A percentile compares a stretch with the other conserved stretches of the same genome.
Conservation (phyloP, 2,113 vertebrate genomes). For the Brevimyrus niger region DNA sequence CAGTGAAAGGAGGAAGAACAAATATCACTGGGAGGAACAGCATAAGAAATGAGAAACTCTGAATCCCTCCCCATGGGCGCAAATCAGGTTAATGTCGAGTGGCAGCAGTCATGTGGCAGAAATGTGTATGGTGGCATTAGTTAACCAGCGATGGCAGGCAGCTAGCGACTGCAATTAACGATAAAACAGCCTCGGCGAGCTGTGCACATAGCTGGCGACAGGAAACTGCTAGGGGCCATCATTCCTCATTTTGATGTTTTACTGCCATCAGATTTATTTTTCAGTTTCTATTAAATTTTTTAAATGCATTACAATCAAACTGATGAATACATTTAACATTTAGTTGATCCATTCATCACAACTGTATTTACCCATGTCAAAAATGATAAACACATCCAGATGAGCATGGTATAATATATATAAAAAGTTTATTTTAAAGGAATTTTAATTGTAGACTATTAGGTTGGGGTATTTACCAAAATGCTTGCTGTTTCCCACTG, state of each 20-base stretch:
- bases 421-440: not conserved
- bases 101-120: not conserved
- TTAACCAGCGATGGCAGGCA: not conserved
- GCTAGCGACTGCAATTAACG: not conserved
- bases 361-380: not conserved
- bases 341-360: not conserved
- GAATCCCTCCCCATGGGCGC: not conserved
- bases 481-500: not conserved
- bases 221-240: not conserved
- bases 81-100: not conserved
- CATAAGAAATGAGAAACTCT: not conserved
- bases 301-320: not conserved
- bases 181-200: not conserved
- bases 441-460: not conserved
- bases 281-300: not conserved
- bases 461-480: not conserved
- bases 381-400: not conserved
- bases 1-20: not conserved
- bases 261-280: not conserved
- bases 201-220: not conserved
- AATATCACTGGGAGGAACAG: not conserved
- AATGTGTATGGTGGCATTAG: not conserved
- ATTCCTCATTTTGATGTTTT: not conserved
- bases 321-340: not conserved
- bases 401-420: not conserved